A percentile compares a stretch with the other conserved stretches of the same genome.
Evolutionary conservation across 2,888 invertebrate genomes (phyloP).

Genomic region (Tetrapedia diversipes): DNA sequence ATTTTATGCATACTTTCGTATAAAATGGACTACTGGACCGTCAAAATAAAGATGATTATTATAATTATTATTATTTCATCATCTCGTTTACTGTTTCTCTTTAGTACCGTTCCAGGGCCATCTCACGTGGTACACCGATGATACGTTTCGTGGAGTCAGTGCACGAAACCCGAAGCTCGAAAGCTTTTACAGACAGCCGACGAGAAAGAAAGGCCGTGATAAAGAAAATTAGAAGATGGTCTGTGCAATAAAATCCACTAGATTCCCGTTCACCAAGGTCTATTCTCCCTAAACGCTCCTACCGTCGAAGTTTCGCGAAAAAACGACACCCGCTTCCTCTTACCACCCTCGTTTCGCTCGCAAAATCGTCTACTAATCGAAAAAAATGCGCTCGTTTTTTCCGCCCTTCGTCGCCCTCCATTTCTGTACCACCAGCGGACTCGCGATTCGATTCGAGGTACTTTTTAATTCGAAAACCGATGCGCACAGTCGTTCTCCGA

Average conservation of each 20-base stretch:
- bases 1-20: no score
- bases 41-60: no score
- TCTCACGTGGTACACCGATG: no score
- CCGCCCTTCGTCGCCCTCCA: no score
- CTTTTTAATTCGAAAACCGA: slow-evolving; percentile 27
- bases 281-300: not conserved
- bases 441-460: not conserved
- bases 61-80: no score
- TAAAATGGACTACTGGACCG: no score
- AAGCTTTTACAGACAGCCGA: slow-evolving; percentile 27
- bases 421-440: not conserved
- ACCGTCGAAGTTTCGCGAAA: not conserved
- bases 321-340: not conserved
- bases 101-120: no score
- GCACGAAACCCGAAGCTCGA: slow-evolving; percentile 41
- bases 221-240: slow-evolving; percentile 20
- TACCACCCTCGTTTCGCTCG: not conserved
- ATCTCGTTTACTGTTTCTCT: no score
- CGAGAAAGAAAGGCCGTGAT: not conserved
- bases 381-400: not conserved
- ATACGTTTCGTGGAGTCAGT: no score
- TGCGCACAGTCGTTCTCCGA: slow-evolving; percentile 18
- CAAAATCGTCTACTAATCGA: not conserved
- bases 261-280: not conserved
- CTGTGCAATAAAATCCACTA: slow-evolving; percentile 32